Evolutionary conservation across 2,888 invertebrate genomes (phyloP), one percentile per base, ranked within the genome.

Genomic region (Suillia variegata): DNA sequence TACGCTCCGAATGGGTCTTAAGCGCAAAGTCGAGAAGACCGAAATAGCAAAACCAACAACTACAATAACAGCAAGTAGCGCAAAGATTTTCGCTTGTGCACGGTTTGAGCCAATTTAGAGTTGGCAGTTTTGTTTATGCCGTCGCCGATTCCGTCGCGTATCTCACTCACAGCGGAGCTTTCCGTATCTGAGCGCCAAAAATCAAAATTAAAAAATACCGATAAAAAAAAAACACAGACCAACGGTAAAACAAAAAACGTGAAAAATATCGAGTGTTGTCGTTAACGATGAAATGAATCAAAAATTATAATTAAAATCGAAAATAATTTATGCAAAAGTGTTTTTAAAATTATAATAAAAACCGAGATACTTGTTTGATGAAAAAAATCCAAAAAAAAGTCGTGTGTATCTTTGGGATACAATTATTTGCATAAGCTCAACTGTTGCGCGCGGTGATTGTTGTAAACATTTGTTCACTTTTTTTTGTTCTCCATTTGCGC

Each of bases 101-200:
- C 74, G 65, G 72, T 78, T 77, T 76, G 78, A 78, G 77, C 77
- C 79, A 79, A 77, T 78, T 77, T 77, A 67, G 71, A 71, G 70
- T 75, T 78, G 78, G 76, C 78, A 77, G 77, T 77, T 79, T 78
- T 78, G 79, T 79, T 77, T 78, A 78, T 77, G 70, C 74, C 79
- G 77, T 75, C 74, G 71, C 72, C 69, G 64, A 62, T 67, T 62
- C 62, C 63, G 67, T 63, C 61, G 77, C 75, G 72, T 69, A 67
- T 71, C 71, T 71, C 71, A 64, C 67, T 66, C 65, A 70, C 68
- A 64, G 71, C 70, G 62, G 67, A 31, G 69, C 66, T n/a, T n/a
- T n/a, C n/a, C n/a, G n/a, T n/a, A n/a, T n/a, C n/a, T n/a, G n/a
- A n/a, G 67, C 64, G 69, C 68, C 63, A 72, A 62, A 69, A 63